Base-by-base conservation (phyloP, 2,888 invertebrate genomes). In the Glaucopsyche alexis region DNA sequence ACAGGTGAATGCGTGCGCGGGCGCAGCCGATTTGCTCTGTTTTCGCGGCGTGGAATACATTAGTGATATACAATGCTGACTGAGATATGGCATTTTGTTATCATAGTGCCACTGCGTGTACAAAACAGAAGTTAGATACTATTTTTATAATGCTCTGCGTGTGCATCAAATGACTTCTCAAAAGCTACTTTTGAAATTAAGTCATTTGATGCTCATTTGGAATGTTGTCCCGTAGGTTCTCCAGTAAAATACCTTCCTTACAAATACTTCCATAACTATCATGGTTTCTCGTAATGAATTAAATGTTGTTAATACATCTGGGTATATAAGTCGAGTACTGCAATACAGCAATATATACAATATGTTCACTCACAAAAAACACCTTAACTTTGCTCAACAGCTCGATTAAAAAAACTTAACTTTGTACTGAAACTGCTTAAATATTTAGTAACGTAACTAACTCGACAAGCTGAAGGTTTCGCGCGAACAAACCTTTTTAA, bases 1-100 rank as follows among this genome's bases (percentile, higher is more conserved):
- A 91, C 91, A 91, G 91, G 91, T 91, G 92, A 91, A 91, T 92
- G 91, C 72, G 72, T 69, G 69, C 90, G 84, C 85, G 84, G 83
- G 85, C 86, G 86, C 87, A 85, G 85, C 81, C 77, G 79, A 50
- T 72, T 85, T 87, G 85, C 82, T 87, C 86, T 84, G 83, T 85
- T 87, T 87, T 83, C 84, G 80, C 80, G 82, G 81, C 83, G 80
- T 82, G 83, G 88, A 87, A 88, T 89, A 86, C 83, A 84, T 87
- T 87, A 89, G 88, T 89, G 90, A 90, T 86, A 85, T 84, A 89
- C 91, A 89, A 60, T 60, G 89, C 89, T 87, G 84, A 79, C 79
- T 82, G 82, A 88, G 89, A 87, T 60, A 60, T 60, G 60, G 60
- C 60, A 29, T 60, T 60, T 13, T 29, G 60, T 60, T 60, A 60